Base-by-base conservation (phyloP, 1,140 invertebrate genomes). In the Mycetomoellerius zeteki region DNA sequence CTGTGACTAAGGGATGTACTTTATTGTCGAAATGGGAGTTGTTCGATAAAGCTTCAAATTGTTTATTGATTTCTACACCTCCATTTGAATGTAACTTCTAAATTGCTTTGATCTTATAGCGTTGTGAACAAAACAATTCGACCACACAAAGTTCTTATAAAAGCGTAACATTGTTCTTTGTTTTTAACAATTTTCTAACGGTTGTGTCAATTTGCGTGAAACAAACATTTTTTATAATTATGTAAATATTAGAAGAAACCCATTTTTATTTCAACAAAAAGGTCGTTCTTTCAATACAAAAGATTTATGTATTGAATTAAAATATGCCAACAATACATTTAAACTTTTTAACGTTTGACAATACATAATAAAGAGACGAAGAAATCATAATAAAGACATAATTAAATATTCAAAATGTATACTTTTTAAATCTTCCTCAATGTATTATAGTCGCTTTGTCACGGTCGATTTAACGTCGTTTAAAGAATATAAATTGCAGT, bases 271-370 rank as follows among this genome's bases (percentile, higher is more conserved):
- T 52, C 27, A 50, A 52, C n/a, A 24, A 33, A n/a, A n/a, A n/a
- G n/a, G n/a, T n/a, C n/a, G n/a, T n/a, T n/a, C 3, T 56, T 21
- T 75, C 24, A 14, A 37, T 24, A 12, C 19, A 21, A 21, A 21
- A 67, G 2, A 27, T 33, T 33, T 24, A 3, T 12, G 3, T 7
- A 47, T 47, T 50, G n/a, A 52, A 69, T 80, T 54, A 80, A 52
- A 33, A 62, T 77, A 37, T 47, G 43, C 21, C 16, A 64, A 64
- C 8, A 2, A 43, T 47, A 62, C 5, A 19, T 30, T 24, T n/a
- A 47, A 27, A 64, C 7, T 14, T 12, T n/a, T 37, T 27, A 80
- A 80, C 4, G 16, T 54, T 80, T 54, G 47, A 80, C 76, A 80
- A 80, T 80, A 67, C 24, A 0, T 69, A 54, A 16, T 16, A 69